Percentiles rank a stretch among this genome's conserved stretches.
Conservation (phyloP, 1,140 invertebrate species). For the Heliconius melpomene region DNA sequence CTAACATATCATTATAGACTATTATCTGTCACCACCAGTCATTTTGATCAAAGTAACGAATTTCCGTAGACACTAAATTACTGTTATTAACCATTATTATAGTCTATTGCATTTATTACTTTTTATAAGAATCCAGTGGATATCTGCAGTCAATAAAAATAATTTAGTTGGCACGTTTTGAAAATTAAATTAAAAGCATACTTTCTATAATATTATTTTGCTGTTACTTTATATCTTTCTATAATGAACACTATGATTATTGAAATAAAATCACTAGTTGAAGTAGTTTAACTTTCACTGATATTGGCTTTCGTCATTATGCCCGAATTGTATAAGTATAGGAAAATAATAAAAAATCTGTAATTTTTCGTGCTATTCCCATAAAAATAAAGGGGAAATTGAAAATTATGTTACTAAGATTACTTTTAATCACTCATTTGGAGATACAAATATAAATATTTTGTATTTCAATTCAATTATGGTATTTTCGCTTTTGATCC, state of each 20-base stretch:
- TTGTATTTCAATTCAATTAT: neutral
- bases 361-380: no score
- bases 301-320: neutral
- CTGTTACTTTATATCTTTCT: neutral
- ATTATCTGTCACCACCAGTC: neutral
- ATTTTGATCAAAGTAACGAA: neutral
- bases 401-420: no score
- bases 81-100: conserved; percentile 43
- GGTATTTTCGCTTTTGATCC: neutral
- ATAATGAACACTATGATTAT: neutral
- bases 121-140: neutral
- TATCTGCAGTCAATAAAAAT: neutral
- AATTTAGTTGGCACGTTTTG: neutral
- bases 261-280: neutral
- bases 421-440: neutral
- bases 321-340: no score
- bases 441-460: neutral
- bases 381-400: no score
- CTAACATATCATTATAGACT: neutral
- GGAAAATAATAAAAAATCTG: no score
- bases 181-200: neutral
- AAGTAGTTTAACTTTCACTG: neutral
- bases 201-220: neutral
- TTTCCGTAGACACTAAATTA: conserved; percentile 30
- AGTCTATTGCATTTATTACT: neutral